phyloP scores from a whole-genome alignment of 2,113 vertebrate genomes.

The Ranitomeya variabilis region DNA sequence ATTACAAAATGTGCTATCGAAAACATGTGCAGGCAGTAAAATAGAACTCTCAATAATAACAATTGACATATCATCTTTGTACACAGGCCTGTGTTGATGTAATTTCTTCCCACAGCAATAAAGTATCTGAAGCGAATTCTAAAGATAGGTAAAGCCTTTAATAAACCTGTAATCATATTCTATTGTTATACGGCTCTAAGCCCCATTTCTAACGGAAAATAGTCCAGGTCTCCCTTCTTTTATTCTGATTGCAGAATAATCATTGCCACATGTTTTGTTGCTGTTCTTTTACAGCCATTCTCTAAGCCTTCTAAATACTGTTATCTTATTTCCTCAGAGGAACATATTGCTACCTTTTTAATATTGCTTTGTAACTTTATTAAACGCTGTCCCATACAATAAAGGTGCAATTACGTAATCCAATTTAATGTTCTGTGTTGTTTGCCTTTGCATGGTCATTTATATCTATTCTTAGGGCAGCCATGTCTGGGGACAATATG shows the following conservation, averaged over 20 bases:
- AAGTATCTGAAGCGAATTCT: conserved; percentile 41
- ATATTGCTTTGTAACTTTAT: conserved; percentile 58
- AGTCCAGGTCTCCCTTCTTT: conserved; percentile 68
- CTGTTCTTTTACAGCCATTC: conserved; percentile 65
- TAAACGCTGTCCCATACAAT: conserved; percentile 62
- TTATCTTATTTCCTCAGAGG: conserved; percentile 74
- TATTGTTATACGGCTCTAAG: conserved; percentile 72
- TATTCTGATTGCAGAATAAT: conserved; percentile 69
- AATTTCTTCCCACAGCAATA: conserved; percentile 35
- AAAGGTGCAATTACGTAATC: conserved; percentile 60
- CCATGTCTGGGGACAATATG: background rate
- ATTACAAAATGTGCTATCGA: background rate
- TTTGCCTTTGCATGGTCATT: background rate
- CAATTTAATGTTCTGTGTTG: conserved; percentile 5
- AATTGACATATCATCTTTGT: conserved; percentile 35
- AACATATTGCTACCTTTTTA: conserved; percentile 73
- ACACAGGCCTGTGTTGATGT: conserved; percentile 6
- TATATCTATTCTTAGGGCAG: background rate
- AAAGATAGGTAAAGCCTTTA: conserved; percentile 60
- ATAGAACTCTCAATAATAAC: conserved; percentile 29
- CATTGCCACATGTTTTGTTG: conserved; percentile 75
- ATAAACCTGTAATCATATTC: conserved; percentile 68
- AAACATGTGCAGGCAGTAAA: conserved; percentile 39
- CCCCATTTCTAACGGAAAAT: conserved; percentile 74
- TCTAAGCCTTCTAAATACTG: conserved; percentile 71